Base-by-base conservation (phyloP, 2,888 invertebrate species). In the Ophion ventricosus region DNA sequence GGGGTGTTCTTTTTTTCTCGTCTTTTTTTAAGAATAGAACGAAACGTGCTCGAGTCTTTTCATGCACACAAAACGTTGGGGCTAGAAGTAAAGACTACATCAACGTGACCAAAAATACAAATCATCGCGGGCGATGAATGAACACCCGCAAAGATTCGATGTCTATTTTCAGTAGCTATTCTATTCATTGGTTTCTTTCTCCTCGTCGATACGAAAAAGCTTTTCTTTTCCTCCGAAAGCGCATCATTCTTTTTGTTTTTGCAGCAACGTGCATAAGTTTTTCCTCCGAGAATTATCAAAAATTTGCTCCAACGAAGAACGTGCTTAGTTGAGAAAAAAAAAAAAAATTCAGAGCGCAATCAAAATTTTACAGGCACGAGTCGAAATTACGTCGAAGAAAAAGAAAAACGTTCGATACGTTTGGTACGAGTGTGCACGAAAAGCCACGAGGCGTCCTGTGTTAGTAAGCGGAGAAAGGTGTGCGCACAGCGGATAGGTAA, bases 401-500 rank as follows among this genome's bases (percentile, higher is more conserved):
- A 57, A 35, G 61, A 57, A 76, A 77, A 20, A 10, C 20, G 57
- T 57, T 57, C 20, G 57, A 3, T 57, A 23, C 20, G 57, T 57
- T 23, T 7, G 20, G 23, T 57, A 4, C 57, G 57, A 57, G 20
- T 10, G 23, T n/a, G 57, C 35, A 49, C 63, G 26, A 57, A 40
- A 54, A 29, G 5, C 74, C 63, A 63, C 25, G 80, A 63, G 57
- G 29, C 29, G 63, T 61, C 67, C 43, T 49, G 70, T 35, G 78
- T 67, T 77, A 78, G 75, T n/a, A 80, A 64, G 73, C 73, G 75
- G 63, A 80, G 74, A 83, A 80, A 81, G 70, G 69, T 76, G 81
- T 73, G 79, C 25, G 79, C 25, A 77, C 61, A 73, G 77, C 75
- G 67, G 64, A 84, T 61, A 73, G 66, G 72, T 56, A 67, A 67